phyloP scores from a whole-genome alignment of 35 echinoderm and acorn worm genomes.

The Amphiura filiformis region DNA sequence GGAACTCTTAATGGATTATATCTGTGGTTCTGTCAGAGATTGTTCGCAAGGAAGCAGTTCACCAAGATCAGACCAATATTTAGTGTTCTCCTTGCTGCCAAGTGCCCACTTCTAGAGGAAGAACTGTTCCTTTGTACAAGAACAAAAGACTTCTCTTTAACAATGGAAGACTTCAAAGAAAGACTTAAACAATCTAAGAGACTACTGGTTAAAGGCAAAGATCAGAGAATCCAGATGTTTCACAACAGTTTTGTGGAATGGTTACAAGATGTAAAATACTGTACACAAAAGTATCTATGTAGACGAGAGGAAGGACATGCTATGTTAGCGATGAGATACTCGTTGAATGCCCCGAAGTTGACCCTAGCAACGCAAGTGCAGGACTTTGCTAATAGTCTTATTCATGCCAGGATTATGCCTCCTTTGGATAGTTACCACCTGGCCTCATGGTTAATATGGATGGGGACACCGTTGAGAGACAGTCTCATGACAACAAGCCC shows the following conservation, averaged over 20 bases:
- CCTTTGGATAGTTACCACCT: slow-evolving; percentile 78
- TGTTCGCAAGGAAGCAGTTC: slow-evolving; percentile 91
- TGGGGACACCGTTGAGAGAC: slow-evolving; percentile 88
- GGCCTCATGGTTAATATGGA: slow-evolving; percentile 87
- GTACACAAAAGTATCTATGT: slow-evolving; percentile 96
- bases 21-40: slow-evolving; percentile 86
- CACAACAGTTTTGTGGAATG: slow-evolving; percentile 97
- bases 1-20: slow-evolving; percentile 98
- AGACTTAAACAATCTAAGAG: slow-evolving; percentile 66
- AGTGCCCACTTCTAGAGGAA: slow-evolving; percentile 72
- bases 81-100: slow-evolving; percentile 79
- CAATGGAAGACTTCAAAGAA: slow-evolving; percentile 69
- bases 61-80: slow-evolving; percentile 77
- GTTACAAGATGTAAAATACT: slow-evolving; percentile 94
- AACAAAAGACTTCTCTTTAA: slow-evolving; percentile 80
- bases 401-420: slow-evolving; percentile 74
- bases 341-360: slow-evolving; percentile 80
- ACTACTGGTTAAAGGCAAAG: slow-evolving; percentile 64
- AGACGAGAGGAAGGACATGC: slow-evolving; percentile 87
- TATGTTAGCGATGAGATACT: slow-evolving; percentile 96
- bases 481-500: slow-evolving; percentile 63
- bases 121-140: slow-evolving; percentile 87
- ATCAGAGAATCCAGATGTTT: slow-evolving; percentile 73
- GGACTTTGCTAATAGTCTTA: slow-evolving; percentile 88
- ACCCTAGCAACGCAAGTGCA: slow-evolving; percentile 83